Base-by-base conservation (phyloP, 2,888 invertebrate species). In the Ceraclea dissimilis region DNA sequence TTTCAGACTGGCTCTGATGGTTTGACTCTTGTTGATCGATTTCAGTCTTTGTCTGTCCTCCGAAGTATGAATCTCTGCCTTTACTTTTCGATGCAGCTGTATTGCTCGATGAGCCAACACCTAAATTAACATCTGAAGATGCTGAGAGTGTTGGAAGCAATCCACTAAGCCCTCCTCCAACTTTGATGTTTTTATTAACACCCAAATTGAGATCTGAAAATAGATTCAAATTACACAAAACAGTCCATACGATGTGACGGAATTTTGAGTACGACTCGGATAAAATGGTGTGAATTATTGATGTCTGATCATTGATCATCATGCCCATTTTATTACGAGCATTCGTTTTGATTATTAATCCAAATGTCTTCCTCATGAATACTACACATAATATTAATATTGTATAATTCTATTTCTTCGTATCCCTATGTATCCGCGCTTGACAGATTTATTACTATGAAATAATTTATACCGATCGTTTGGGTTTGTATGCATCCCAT, bases 11-110 rank as follows among this genome's bases (percentile, higher is more conserved):
- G 1, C 50, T 51, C 16, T 58, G 52, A 2, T 52, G 48, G 51
- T 58, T 57, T 33, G 57, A 53, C 48, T 60, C 58, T n/a, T 58
- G 56, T 49, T 55, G 51, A 19, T 60, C 60, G 4, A 58, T 31
- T 51, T 60, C 60, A 13, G 58, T 58, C 47, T 60, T 60, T 1
- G 51, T 50, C 10, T 49, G 44, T 48, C 60, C 60, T 16, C 31
- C 22, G 19, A 56, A 34, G 19, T 22, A 56, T 13, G 43, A 34
- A 21, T 52, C 33, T 18, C 51, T 31, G 2, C 53, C 50, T 22
- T 46, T 55, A n/a, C 19, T n/a, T n/a, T 54, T 43, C 20, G 52
- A 43, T 11, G 33, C 52, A 13, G 18, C 46, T 5, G 51, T 50
- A 19, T 11, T 22, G 17, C 44, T 55, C 10, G 20, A n/a, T 18